Conservation (phyloP, 2,888 invertebrate species). For the Nezara viridula region DNA sequence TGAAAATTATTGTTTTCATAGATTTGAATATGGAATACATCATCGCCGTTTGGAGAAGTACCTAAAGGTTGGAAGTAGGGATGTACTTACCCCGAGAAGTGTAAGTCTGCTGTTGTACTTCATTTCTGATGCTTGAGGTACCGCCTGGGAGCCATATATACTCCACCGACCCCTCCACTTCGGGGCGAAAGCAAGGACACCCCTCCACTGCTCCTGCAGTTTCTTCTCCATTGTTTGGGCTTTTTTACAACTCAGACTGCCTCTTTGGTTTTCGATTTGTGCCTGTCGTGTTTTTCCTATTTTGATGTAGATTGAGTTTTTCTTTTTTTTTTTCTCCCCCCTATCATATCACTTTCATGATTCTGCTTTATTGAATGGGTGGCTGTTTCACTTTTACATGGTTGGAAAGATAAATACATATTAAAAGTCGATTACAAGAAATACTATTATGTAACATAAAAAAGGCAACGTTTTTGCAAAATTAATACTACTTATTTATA, state of each 20-base stretch:
- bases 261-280: constrained; percentile 20
- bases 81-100: constrained; percentile 39
- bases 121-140: constrained; percentile 34
- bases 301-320: not conserved
- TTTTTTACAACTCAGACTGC: constrained; percentile 34
- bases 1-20: not conserved
- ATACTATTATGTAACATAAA: not conserved
- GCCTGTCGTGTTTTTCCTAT: not conserved
- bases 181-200: constrained; percentile 56
- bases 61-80: not conserved
- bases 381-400: not conserved
- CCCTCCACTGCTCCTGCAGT: constrained; percentile 44
- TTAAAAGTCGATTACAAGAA: not conserved
- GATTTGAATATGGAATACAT: not conserved
- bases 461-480: not conserved
- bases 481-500: too few species aligned
- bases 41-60: not conserved
- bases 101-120: constrained; percentile 40
- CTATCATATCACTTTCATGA: constrained; percentile 1
- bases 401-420: not conserved
- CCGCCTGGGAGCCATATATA: constrained; percentile 40
- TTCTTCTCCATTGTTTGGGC: constrained; percentile 38
- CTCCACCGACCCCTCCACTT: constrained; percentile 51
- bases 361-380: not conserved
- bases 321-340: not conserved